Conservation (phyloP, 2,113 vertebrate species). For the Tupaia tana region DNA sequence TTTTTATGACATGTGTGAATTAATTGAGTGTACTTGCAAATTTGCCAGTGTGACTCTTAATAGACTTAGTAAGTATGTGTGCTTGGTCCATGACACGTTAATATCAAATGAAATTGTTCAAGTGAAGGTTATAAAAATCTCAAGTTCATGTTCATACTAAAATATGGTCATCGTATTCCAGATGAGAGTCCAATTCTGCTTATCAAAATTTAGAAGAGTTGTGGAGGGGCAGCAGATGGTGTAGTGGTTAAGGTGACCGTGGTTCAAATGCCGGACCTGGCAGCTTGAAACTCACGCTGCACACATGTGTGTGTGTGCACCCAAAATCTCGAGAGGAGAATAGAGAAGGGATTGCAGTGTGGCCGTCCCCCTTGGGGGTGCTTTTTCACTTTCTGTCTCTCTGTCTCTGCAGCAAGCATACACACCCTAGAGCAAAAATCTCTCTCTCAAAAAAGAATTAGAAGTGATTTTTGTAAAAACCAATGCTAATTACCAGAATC, state of each 20-base stretch:
- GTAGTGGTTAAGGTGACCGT: too few species aligned
- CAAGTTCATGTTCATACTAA: background rate
- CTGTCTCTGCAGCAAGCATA: too few species aligned
- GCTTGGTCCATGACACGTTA: background rate
- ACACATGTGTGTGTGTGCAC: too few species aligned
- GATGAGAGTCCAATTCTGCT: background rate
- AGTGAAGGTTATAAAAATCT: background rate
- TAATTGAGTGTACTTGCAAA: background rate
- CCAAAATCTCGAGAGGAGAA: too few species aligned
- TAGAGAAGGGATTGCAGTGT: too few species aligned
- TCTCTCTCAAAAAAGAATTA: too few species aligned
- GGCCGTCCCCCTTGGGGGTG: too few species aligned
- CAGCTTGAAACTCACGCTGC: too few species aligned
- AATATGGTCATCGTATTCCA: background rate
- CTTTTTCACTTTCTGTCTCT: too few species aligned
- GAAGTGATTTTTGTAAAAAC: too few species aligned
- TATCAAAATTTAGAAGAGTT: background rate
- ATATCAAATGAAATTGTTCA: conserved; percentile 11
- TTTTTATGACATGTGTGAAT: background rate
- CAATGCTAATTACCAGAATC: background rate
- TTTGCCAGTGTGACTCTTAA: background rate
- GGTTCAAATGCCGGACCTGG: too few species aligned
- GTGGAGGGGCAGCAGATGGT: background rate
- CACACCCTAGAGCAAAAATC: too few species aligned
- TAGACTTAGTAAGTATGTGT: background rate